phyloP scores from a whole-genome alignment of 2,113 vertebrate species.

The Pica pica region DNA sequence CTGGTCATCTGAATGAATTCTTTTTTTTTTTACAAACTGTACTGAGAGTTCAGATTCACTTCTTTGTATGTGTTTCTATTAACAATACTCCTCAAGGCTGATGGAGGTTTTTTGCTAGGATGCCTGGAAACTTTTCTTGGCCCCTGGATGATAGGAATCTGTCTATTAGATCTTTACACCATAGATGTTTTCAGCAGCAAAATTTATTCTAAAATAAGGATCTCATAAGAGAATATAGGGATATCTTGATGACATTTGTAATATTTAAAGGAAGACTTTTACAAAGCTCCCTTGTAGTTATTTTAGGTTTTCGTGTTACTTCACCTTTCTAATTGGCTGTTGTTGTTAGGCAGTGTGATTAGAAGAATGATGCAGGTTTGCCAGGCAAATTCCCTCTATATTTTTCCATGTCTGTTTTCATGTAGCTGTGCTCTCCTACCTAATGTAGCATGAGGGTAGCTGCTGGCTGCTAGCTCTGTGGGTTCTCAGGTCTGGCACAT shows the following conservation, averaged over 20 bases:
- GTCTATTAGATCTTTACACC: background rate
- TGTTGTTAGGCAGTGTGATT: background rate
- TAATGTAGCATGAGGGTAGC: background rate
- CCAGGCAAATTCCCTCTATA: background rate
- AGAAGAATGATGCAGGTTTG: background rate
- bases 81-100: background rate
- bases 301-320: background rate
- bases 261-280: background rate
- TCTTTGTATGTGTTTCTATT: background rate
- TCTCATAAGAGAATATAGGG: background rate
- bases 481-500: background rate
- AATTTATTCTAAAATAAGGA: background rate
- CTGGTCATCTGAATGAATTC: background rate
- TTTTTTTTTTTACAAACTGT: background rate
- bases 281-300: background rate
- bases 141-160: background rate
- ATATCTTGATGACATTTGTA: background rate
- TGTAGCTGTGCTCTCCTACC: background rate
- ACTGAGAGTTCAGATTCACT: background rate
- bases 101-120: background rate
- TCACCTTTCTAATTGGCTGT: background rate
- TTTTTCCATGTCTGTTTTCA: slow-evolving; percentile 4
- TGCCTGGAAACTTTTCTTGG: background rate
- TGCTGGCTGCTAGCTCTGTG: background rate
- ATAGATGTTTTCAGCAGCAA: background rate